Conservation (phyloP, 2,888 invertebrate genomes). For the Odontocerum albicorne region DNA sequence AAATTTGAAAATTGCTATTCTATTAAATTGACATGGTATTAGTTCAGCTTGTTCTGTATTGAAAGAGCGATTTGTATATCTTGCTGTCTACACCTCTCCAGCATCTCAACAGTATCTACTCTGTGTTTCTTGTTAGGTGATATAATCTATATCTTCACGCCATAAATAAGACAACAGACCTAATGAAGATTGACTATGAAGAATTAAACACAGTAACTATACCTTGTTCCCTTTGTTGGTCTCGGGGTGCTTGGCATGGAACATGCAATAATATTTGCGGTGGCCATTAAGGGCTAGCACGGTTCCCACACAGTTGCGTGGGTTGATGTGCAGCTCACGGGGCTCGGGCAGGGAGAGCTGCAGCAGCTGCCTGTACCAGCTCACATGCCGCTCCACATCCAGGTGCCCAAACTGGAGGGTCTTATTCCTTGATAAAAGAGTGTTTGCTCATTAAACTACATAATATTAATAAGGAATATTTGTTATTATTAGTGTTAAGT, state of each 20-base stretch:
- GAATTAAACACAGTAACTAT: slow-evolving; percentile 27
- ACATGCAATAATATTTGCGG: slow-evolving; percentile 97
- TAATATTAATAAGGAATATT: slow-evolving; percentile 7
- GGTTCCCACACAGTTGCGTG: slow-evolving; percentile 95
- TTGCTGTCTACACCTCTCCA: too few species aligned
- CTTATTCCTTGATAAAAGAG: slow-evolving; percentile 71
- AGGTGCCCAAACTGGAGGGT: slow-evolving; percentile 94
- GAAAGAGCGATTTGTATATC: too few species aligned
- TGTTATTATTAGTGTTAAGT: too few species aligned
- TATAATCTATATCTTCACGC: too few species aligned
- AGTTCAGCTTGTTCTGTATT: too few species aligned
- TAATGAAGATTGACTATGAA: too few species aligned
- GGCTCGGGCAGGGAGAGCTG: slow-evolving; percentile 84
- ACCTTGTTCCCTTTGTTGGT: slow-evolving; percentile 69
- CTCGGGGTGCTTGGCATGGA: slow-evolving; percentile 95
- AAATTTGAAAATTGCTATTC: too few species aligned
- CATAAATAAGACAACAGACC: too few species aligned
- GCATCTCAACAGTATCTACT: too few species aligned
- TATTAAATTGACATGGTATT: too few species aligned
- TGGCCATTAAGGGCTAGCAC: slow-evolving; percentile 95
- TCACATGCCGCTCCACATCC: slow-evolving; percentile 87
- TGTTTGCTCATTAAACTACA: neutral
- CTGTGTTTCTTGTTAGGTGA: too few species aligned
- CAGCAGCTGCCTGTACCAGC: slow-evolving; percentile 91
- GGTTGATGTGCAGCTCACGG: slow-evolving; percentile 86